Conservation (phyloP, 92 coral and sea anemone genomes). For the Actinostola sp. region DNA sequence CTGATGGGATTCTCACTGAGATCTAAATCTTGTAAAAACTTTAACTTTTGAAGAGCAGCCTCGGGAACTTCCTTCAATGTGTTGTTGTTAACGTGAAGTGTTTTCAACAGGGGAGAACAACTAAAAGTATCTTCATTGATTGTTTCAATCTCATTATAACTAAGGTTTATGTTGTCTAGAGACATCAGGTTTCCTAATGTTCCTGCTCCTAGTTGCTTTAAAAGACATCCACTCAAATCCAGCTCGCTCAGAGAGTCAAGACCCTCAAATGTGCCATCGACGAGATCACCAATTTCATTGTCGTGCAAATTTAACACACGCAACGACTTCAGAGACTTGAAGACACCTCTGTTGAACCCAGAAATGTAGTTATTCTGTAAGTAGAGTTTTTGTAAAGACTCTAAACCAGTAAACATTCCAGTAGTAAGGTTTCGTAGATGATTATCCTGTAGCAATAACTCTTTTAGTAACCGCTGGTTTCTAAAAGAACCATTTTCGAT, state of each 20-base stretch:
- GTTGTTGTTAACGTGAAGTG: constrained; percentile 48
- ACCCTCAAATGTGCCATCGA: constrained; percentile 68
- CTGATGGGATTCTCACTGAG: constrained; percentile 56
- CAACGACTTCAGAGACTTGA: constrained; percentile 26
- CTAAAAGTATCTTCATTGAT: constrained; percentile 39
- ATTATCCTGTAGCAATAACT: constrained; percentile 51
- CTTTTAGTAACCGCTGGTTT: constrained; percentile 29
- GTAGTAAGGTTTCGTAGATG: constrained; percentile 24
- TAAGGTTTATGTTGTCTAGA: constrained; percentile 48
- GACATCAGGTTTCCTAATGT: constrained; percentile 71
- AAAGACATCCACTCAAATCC: constrained; percentile 32
- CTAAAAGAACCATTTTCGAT: constrained; percentile 57
- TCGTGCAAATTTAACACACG: constrained; percentile 40
- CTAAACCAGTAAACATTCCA: constrained; percentile 59
- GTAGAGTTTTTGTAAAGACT: constrained; percentile 30
- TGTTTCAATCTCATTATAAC: constrained; percentile 40
- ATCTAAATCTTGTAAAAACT: constrained; percentile 50
- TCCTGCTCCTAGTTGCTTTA: constrained; percentile 36
- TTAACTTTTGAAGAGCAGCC: constrained; percentile 15
- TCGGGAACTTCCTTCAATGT: constrained; percentile 35
- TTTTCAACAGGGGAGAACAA: constrained; percentile 49
- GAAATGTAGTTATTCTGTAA: constrained; percentile 54
- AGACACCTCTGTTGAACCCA: constrained; percentile 44
- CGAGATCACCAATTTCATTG: constrained; percentile 43
- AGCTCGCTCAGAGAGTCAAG: constrained; percentile 42